These are phyloP conservation scores for Callinectes sapidus DNA, from an alignment of 2,888 invertebrate species.

Conservation along the genomic window DNA sequence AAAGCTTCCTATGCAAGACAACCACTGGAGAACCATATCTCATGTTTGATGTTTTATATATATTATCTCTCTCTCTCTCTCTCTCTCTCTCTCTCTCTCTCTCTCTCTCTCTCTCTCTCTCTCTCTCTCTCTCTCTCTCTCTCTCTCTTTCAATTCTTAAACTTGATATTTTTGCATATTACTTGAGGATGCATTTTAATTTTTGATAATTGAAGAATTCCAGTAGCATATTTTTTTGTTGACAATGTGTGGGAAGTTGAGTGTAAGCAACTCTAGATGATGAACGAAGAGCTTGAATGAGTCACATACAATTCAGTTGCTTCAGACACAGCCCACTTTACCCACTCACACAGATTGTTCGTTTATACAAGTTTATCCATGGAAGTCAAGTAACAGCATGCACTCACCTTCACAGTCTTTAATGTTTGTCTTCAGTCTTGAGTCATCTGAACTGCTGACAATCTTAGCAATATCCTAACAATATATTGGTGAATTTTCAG, in stretches of 20 bases:
- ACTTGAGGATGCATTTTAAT: background rate
- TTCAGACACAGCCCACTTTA: constrained; percentile 8
- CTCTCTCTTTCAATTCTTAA: background rate
- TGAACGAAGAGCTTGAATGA: background rate
- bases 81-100: background rate
- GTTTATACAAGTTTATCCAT: no score
- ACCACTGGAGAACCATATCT: background rate
- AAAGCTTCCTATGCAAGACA: background rate
- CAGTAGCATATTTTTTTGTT: background rate
- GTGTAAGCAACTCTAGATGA: background rate
- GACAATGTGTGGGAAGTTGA: background rate
- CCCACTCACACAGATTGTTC: background rate
- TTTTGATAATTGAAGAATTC: background rate
- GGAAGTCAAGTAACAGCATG: no score
- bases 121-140: background rate
- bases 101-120: background rate
- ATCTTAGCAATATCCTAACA: no score
- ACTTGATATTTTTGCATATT: background rate
- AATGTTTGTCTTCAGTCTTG: no score
- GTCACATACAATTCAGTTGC: background rate
- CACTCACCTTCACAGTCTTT: no score
- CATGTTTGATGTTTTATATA: background rate
- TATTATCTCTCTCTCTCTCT: background rate
- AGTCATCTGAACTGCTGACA: no score
- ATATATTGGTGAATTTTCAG: no score